These are phyloP conservation scores for Drosophila bipectinata DNA, from an alignment of 1,140 invertebrate species.

Conservation along the genomic window DNA sequence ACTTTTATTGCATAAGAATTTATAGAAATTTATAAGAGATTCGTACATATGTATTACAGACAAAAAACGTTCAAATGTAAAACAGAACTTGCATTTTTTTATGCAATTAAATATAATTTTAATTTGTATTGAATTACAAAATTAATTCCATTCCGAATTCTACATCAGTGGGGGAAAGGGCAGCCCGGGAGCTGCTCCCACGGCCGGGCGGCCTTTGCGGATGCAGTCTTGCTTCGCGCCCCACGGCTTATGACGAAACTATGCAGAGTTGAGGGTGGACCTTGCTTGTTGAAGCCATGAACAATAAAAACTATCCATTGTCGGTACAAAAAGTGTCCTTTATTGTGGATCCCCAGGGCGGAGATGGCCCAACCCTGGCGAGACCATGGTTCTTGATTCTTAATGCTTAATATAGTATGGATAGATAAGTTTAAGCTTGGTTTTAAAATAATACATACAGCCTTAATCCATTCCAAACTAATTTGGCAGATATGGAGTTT, in stretches of 20 bases:
- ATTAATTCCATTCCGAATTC: too few relatives aligned
- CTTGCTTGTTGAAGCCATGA: neutral
- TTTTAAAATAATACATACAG: conserved; percentile 28
- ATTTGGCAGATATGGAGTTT: conserved; percentile 1
- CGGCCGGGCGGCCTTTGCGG: conserved; percentile 73
- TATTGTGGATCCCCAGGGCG: conserved; percentile 29
- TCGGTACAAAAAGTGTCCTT: conserved; percentile 47
- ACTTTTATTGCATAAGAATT: neutral
- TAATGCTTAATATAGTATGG: conserved; percentile 11
- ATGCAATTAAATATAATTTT: neutral
- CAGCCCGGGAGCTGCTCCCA: conserved; percentile 79
- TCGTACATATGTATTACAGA: neutral
- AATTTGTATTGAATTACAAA: neutral
- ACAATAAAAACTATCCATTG: neutral
- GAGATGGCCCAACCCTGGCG: neutral
- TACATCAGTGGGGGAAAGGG: too few relatives aligned
- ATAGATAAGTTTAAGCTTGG: conserved; percentile 7
- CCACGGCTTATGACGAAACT: conserved; percentile 14
- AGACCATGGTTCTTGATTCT: neutral
- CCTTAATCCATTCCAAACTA: conserved; percentile 10
- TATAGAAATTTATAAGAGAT: neutral
- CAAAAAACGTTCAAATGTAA: neutral
- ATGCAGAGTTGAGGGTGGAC: conserved; percentile 10
- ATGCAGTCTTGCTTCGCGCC: conserved; percentile 63
- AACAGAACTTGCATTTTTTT: neutral